phyloP scores from a whole-genome alignment of 2,113 vertebrate genomes.

The Cromileptes altivelis region DNA sequence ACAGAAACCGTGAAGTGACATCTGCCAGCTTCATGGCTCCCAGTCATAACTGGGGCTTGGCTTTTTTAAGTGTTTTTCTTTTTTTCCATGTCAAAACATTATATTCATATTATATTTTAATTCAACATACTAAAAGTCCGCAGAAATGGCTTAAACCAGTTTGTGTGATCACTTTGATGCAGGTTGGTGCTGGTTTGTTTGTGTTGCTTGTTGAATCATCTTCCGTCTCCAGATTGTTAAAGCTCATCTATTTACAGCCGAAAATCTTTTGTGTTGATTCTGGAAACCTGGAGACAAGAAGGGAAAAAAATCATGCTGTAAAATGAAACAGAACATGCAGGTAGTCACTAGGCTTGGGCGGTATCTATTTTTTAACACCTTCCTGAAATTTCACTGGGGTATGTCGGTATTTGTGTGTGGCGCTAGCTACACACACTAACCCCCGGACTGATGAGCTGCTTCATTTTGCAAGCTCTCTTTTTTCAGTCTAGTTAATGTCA shows the following conservation, averaged over 20 bases:
- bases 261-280: constrained; percentile 43
- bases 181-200: constrained; percentile 41
- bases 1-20: constrained; percentile 19
- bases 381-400: too few relatives aligned
- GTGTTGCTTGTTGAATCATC: constrained; percentile 52
- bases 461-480: too few relatives aligned
- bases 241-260: constrained; percentile 74
- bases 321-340: not conserved
- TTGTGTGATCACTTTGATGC: constrained; percentile 33
- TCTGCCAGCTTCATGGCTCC: constrained; percentile 28
- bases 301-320: not conserved
- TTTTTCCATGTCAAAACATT: constrained; percentile 30
- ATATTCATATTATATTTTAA: constrained; percentile 17
- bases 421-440: too few relatives aligned
- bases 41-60: constrained; percentile 16
- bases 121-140: constrained; percentile 25
- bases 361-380: too few relatives aligned
- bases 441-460: too few relatives aligned
- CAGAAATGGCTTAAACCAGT: constrained; percentile 29
- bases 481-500: too few relatives aligned
- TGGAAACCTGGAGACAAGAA: constrained; percentile 41
- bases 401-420: too few relatives aligned
- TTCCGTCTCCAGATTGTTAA: constrained; percentile 53
- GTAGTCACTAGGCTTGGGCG: not conserved
- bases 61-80: constrained; percentile 16